A percentile compares a stretch with the other conserved stretches of the same genome.
Evolutionary conservation across 2,797 vertebrate genomes (phyloP).

Genomic region (Cynodonichthys magdalenae): DNA sequence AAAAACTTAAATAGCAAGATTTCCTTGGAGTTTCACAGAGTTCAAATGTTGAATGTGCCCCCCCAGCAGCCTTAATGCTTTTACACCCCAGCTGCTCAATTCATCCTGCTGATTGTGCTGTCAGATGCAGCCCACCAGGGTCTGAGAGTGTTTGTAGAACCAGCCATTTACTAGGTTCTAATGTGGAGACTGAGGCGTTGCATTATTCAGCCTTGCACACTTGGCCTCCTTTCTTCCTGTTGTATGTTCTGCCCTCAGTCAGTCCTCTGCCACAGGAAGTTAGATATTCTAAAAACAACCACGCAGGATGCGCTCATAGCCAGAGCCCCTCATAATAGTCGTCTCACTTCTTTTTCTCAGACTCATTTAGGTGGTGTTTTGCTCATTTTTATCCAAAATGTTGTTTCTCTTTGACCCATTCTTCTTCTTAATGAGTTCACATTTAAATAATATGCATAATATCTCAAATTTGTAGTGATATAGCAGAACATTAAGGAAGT

Average conservation of each 20-base stretch:
- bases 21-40: constrained; percentile 16
- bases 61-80: constrained; percentile 12
- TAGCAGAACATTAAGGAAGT: too few species aligned
- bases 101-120: constrained; percentile 54
- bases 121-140: constrained; percentile 49
- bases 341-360: constrained; percentile 12
- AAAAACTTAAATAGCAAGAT: constrained; percentile 2
- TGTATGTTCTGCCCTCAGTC: constrained; percentile 55
- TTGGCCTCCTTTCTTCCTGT: constrained; percentile 68
- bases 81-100: constrained; percentile 27
- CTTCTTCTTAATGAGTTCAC: too few species aligned
- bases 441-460: too few species aligned
- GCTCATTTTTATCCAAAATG: too few species aligned
- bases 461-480: too few species aligned
- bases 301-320: constrained; percentile 42
- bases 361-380: too few species aligned
- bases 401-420: too few species aligned
- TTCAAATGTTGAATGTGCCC: constrained; percentile 27
- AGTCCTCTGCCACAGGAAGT: constrained; percentile 61
- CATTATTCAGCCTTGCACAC: constrained; percentile 79
- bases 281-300: constrained; percentile 43
- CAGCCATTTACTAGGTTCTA: constrained; percentile 78
- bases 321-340: constrained; percentile 39
- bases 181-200: constrained; percentile 73
- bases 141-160: constrained; percentile 66